Evolutionary conservation across 2,888 invertebrate species (phyloP).

Genomic region (Corythucha ciliata): DNA sequence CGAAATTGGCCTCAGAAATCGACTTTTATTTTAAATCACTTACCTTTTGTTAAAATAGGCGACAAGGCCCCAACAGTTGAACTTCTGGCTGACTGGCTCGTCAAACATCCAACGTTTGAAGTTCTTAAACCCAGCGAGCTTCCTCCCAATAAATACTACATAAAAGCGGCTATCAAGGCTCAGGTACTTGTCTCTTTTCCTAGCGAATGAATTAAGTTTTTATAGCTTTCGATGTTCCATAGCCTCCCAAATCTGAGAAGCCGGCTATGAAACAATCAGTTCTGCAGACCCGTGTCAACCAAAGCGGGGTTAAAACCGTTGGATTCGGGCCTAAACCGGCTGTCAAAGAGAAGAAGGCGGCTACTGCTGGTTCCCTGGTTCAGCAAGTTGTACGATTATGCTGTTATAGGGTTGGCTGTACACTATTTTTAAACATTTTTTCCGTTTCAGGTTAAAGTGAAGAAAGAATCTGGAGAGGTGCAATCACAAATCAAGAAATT

Average conservation of each 20-base stretch:
- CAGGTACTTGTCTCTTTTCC: background rate
- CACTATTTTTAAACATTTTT: no score
- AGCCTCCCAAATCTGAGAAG: conserved; percentile 3
- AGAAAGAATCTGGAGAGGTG: conserved; percentile 8
- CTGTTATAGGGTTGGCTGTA: no score
- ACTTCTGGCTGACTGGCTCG: conserved; percentile 72
- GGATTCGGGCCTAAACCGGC: conserved; percentile 24
- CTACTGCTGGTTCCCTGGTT: no score
- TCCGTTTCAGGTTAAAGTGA: conserved; percentile 5
- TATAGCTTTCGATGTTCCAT: background rate
- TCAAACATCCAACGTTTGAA: conserved; percentile 79
- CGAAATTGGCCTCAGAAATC: background rate
- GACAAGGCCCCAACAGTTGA: conserved; percentile 72
- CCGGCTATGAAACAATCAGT: conserved; percentile 28
- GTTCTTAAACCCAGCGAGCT: conserved; percentile 53
- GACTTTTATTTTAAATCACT: background rate
- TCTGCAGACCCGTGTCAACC: conserved; percentile 19
- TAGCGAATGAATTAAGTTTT: background rate
- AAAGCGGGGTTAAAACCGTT: conserved; percentile 23
- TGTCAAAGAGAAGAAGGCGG: conserved; percentile 22
- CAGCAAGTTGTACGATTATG: no score
- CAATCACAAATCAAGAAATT: no score
- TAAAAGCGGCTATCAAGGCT: background rate
- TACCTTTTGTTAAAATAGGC: conserved; percentile 48
- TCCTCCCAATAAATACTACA: conserved; percentile 17